A percentile compares a stretch with the other conserved stretches of the same genome.
phyloP scores from a whole-genome alignment of 2,888 invertebrate species.

The Luperina testacea region DNA sequence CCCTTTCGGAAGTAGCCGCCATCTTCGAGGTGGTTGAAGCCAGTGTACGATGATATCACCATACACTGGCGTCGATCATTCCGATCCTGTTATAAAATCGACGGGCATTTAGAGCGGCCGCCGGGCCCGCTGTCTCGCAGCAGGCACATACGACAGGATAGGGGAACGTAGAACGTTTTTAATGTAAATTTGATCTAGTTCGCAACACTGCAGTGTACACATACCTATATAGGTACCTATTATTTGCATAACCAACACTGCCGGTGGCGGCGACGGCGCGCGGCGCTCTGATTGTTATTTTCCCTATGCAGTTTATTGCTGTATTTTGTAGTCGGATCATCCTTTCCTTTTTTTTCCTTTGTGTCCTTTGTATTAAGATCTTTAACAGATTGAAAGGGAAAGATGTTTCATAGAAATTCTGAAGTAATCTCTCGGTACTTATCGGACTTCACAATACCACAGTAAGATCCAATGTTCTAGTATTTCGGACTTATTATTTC shows the following conservation, averaged over 20 bases:
- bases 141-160: too few species aligned
- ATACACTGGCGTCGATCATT: neutral
- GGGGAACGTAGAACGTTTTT: neutral
- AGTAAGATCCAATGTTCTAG: neutral
- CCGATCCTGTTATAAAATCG: neutral
- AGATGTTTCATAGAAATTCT: neutral
- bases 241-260: neutral
- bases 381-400: neutral
- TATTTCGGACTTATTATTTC: neutral
- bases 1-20: neutral
- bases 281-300: too few species aligned
- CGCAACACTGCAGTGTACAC: neutral
- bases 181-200: neutral
- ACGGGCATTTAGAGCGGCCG: neutral
- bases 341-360: neutral
- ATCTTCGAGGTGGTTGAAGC: neutral
- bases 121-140: neutral
- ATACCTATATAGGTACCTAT: neutral
- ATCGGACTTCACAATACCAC: neutral
- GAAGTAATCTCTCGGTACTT: neutral
- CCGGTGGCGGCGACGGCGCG: neutral
- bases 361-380: neutral
- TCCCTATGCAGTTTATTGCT: too few species aligned
- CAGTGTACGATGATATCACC: neutral
- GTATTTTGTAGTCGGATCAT: neutral